phyloP scores from a whole-genome alignment of 2,888 invertebrate genomes.

The Scaptodrosophila latifasciaeformis region DNA sequence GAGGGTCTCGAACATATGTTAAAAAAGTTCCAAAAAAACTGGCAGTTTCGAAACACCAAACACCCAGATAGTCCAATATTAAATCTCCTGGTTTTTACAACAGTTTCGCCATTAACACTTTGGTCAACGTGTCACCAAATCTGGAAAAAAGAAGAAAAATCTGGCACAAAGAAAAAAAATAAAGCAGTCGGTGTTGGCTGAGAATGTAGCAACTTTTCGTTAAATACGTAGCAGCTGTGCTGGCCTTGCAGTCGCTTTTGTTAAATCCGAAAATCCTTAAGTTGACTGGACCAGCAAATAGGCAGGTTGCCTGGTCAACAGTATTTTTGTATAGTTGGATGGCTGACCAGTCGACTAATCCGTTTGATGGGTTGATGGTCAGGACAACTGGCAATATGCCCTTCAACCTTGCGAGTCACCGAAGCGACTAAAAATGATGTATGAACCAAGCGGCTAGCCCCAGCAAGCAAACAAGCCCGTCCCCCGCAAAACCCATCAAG shows the following conservation, averaged over 20 bases:
- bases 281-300: conserved; percentile 40
- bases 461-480: too few species aligned
- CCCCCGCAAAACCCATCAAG: too few species aligned
- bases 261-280: conserved; percentile 50
- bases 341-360: too few species aligned
- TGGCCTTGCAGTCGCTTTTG: conserved; percentile 20
- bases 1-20: conserved; percentile 1
- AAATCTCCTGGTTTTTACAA: conserved; percentile 39
- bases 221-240: too few species aligned
- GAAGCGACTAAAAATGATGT: conserved; percentile 58
- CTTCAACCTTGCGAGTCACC: conserved; percentile 39
- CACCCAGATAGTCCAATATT: conserved; percentile 17
- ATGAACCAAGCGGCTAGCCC: conserved; percentile 18
- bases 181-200: conserved; percentile 1
- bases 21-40: not conserved
- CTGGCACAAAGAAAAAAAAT: conserved; percentile 8
- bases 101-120: conserved; percentile 54
- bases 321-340: too few species aligned
- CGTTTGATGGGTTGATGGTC: too few species aligned
- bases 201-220: conserved; percentile 27
- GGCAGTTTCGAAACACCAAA: not conserved
- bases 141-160: not conserved
- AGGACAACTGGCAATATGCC: conserved; percentile 5
- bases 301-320: too few species aligned
- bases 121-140: conserved; percentile 12